Conservation (phyloP, 2,888 invertebrate genomes). For the Folsomia candida region DNA sequence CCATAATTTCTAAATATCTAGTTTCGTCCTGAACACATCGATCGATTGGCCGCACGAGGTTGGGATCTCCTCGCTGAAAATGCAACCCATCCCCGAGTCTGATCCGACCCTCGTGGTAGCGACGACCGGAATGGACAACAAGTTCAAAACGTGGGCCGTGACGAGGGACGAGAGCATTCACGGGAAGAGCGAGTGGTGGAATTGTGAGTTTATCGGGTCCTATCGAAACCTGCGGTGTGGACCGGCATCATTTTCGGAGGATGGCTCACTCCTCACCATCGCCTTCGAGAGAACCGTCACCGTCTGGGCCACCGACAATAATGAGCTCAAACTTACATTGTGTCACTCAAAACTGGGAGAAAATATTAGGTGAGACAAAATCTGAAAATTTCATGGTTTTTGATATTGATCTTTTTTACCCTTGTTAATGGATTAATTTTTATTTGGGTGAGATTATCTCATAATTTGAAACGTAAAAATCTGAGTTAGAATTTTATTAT, state of each 20-base stretch:
- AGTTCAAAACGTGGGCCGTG: slow-evolving; percentile 70
- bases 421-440: background rate
- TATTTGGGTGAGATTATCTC: too few species aligned
- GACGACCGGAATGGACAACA: slow-evolving; percentile 66
- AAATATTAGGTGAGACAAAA: slow-evolving; percentile 56
- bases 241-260: slow-evolving; percentile 66
- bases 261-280: slow-evolving; percentile 73
- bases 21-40: slow-evolving; percentile 68
- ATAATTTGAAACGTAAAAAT: background rate
- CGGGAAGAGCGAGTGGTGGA: slow-evolving; percentile 65
- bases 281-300: slow-evolving; percentile 67
- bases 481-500: background rate
- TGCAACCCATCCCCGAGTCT: slow-evolving; percentile 58
- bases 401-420: slow-evolving; percentile 13
- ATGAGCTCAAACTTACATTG: slow-evolving; percentile 62
- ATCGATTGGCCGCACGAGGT: slow-evolving; percentile 70
- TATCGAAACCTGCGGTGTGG: slow-evolving; percentile 63
- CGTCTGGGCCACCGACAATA: slow-evolving; percentile 65
- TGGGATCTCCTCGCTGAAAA: slow-evolving; percentile 62
- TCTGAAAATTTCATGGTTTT: too few species aligned
- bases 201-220: slow-evolving; percentile 63
- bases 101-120: slow-evolving; percentile 59
- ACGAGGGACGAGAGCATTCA: slow-evolving; percentile 59
- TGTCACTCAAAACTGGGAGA: slow-evolving; percentile 54
- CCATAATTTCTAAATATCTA: slow-evolving; percentile 53